Percentiles rank a stretch among this genome's conserved stretches.
phyloP scores from a whole-genome alignment of 2,888 invertebrate species.

The Hybos culiciformis region DNA sequence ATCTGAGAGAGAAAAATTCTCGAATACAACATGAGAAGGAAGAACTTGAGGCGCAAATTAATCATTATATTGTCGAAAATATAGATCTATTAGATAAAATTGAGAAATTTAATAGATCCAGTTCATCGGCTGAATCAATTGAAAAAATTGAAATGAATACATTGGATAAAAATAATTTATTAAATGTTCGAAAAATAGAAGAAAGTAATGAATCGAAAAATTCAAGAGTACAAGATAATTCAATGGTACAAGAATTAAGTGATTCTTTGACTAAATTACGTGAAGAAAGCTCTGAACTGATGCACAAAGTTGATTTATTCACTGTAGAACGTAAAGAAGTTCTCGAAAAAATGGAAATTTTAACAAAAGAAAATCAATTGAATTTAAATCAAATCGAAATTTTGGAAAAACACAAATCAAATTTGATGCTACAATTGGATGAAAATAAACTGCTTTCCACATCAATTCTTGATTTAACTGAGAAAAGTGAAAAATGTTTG shows the following conservation, averaged over 20 bases:
- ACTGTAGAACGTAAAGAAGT: slow-evolving; percentile 55
- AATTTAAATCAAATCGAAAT: slow-evolving; percentile 39
- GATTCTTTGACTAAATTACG: slow-evolving; percentile 45
- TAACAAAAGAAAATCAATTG: slow-evolving; percentile 46
- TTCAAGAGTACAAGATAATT: too few relatives aligned
- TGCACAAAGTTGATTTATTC: slow-evolving; percentile 53
- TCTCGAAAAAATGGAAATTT: slow-evolving; percentile 50
- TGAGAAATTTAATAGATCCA: slow-evolving; percentile 54
- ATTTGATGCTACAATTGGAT: too few relatives aligned
- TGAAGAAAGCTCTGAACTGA: slow-evolving; percentile 50
- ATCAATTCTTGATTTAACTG: too few relatives aligned
- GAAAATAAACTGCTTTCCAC: too few relatives aligned
- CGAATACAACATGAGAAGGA: too few relatives aligned
- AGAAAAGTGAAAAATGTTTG: slow-evolving; percentile 28
- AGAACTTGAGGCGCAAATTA: too few relatives aligned
- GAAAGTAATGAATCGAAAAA: too few relatives aligned
- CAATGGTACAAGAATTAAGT: slow-evolving; percentile 35
- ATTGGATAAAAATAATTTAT: too few relatives aligned
- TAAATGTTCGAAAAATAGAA: too few relatives aligned
- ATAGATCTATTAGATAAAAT: slow-evolving; percentile 58
- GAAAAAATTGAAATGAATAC: slow-evolving; percentile 64
- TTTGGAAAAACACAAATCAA: slow-evolving; percentile 39
- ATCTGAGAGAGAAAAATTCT: too few relatives aligned
- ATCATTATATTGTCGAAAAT: slow-evolving; percentile 56
- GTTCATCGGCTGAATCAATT: slow-evolving; percentile 61